Evolutionary conservation across 2,113 vertebrate species (phyloP).

Genomic region (Solenodon paradoxus): DNA sequence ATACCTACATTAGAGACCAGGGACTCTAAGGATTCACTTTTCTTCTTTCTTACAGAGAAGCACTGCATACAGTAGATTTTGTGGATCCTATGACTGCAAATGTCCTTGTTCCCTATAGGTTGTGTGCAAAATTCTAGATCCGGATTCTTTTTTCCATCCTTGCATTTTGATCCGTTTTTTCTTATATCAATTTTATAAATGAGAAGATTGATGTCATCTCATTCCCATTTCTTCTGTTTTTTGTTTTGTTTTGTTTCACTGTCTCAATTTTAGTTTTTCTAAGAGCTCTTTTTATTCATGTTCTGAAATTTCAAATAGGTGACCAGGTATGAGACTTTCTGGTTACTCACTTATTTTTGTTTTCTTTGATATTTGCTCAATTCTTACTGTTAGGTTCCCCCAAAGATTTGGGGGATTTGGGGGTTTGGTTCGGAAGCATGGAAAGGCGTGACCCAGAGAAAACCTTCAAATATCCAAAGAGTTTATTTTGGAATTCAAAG

Average conservation of each 20-base stretch:
- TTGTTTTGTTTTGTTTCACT: too few species aligned
- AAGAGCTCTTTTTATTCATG: not conserved
- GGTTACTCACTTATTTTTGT: not conserved
- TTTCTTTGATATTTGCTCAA: not conserved
- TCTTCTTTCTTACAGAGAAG: not conserved
- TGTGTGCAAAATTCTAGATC: not conserved
- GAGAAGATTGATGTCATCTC: not conserved
- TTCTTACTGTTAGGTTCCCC: too few species aligned
- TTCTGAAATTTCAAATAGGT: not conserved
- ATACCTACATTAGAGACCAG: not conserved
- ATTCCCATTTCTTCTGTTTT: not conserved
- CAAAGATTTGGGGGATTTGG: too few species aligned
- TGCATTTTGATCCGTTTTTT: too few species aligned
- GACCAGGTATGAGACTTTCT: not conserved
- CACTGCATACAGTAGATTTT: not conserved
- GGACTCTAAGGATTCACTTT: not conserved
- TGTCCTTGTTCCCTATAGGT: not conserved
- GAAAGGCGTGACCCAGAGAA: too few species aligned
- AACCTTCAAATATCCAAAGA: too few species aligned
- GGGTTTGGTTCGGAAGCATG: too few species aligned
- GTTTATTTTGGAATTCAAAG: too few species aligned
- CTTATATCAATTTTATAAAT: not conserved
- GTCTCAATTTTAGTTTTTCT: not conserved
- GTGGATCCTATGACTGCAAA: not conserved
- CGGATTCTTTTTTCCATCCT: too few species aligned